phyloP scores from a whole-genome alignment of 2,113 vertebrate genomes.

The Hoplias malabaricus region DNA sequence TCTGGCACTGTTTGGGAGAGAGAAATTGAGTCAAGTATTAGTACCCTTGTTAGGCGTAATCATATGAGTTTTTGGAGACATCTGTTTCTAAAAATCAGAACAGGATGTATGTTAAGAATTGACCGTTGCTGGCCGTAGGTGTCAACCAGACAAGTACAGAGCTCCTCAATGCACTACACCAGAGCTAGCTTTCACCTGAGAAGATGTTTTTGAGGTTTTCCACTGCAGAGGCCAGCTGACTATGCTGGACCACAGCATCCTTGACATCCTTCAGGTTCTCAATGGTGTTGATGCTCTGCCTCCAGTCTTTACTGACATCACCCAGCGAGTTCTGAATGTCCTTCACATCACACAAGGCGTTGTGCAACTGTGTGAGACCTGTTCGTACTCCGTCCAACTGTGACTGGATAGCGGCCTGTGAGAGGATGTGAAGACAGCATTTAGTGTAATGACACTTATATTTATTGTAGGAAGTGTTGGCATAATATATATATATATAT shows the following conservation, averaged over 20 bases:
- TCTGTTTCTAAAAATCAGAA: too few species aligned
- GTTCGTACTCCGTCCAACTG: conserved; percentile 95
- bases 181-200: conserved; percentile 76
- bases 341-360: conserved; percentile 88
- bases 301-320: conserved; percentile 95
- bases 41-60: too few species aligned
- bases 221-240: conserved; percentile 94
- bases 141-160: too few species aligned
- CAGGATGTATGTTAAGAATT: too few species aligned
- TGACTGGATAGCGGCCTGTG: conserved; percentile 95
- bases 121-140: too few species aligned
- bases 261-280: conserved; percentile 95
- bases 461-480: too few species aligned
- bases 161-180: background rate
- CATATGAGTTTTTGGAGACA: too few species aligned
- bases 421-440: background rate
- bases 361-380: conserved; percentile 94
- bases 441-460: too few species aligned
- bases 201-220: conserved; percentile 99
- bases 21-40: background rate
- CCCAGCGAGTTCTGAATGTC: conserved; percentile 89
- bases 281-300: conserved; percentile 95
- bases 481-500: too few species aligned
- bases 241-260: conserved; percentile 95
- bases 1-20: conserved; percentile 81